Base-by-base conservation (phyloP, 1,140 invertebrate species). In the Potamilus streckersoni region DNA sequence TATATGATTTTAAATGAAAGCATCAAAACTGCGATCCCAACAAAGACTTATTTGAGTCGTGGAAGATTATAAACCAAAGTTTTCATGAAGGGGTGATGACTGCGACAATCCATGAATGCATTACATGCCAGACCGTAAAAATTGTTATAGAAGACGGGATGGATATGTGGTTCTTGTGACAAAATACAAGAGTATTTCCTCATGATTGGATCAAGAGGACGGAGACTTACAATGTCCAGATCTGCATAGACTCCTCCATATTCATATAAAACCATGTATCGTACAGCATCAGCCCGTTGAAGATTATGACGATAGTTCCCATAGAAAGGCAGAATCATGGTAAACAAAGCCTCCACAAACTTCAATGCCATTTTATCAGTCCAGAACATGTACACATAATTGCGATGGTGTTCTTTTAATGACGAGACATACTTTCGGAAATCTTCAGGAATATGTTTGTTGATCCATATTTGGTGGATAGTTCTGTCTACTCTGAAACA, bases 131-230 rank as follows among this genome's bases (percentile, higher is more conserved):
- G 86, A 67, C 78, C 70, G 64, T 82, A 79, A 27, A 81, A 79
- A 65, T 83, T 86, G 56, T 76, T 79, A 60, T 82, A 80, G 31
- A 83, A 66, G 57, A 82, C 73, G 8, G 86, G 71, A 74, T 87
- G 86, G 63, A 82, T 85, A 58, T 78, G 82, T 11, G 86, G 85
- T 74, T 87, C 86, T 64, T 86, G 84, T 27, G 83, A 83, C 19
- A 87, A 62, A 62, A 86, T 79, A 77, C 86, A 87, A 2, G 27
- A 31, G 27, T 31, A 31, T 31, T 31, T 31, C 4, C 27, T 31
- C 27, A 31, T 2, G 27, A 31, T 75, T 64, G 68, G 85, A 84
- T 6, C 85, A 84, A 56, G 80, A 71, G 60, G 80, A 78, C 17
- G 87, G 82, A 59, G 78, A 72, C 56, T 83, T 72, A 2, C 73